These are phyloP conservation scores for Sycophila sp. DNA, from an alignment of 1,140 invertebrate genomes.

Conservation along the genomic window DNA sequence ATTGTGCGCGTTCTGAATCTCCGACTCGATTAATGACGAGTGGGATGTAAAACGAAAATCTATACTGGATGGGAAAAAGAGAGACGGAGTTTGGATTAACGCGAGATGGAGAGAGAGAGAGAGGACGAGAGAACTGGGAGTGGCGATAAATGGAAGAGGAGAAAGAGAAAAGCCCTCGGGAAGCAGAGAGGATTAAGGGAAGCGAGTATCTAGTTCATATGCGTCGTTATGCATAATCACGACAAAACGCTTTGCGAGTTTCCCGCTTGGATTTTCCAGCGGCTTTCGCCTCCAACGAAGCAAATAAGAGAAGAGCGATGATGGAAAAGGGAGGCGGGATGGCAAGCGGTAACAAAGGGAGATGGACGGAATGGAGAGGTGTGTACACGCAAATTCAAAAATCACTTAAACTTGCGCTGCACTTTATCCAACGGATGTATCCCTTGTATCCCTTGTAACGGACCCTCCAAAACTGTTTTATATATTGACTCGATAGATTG, in stretches of 20 bases:
- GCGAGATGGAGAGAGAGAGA: too few relatives aligned
- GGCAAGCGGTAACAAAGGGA: neutral
- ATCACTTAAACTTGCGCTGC: constrained; percentile 21
- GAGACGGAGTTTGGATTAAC: neutral
- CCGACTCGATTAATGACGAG: constrained; percentile 34
- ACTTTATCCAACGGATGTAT: too few relatives aligned
- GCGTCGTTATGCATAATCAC: constrained; percentile 39
- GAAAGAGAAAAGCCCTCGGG: neutral
- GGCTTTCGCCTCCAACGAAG: neutral
- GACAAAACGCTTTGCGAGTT: constrained; percentile 26
- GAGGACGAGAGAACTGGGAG: neutral
- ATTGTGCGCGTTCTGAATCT: neutral
- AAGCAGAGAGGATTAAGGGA: neutral
- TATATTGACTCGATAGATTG: too few relatives aligned
- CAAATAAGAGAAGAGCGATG: neutral
- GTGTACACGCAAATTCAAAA: too few relatives aligned
- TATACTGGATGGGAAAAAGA: neutral
- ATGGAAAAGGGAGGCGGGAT: neutral
- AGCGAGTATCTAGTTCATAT: constrained; percentile 27
- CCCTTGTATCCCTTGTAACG: too few relatives aligned
- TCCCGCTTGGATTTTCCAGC: constrained; percentile 11
- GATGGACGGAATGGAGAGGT: neutral
- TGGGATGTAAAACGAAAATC: constrained; percentile 13
- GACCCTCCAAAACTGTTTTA: too few relatives aligned
- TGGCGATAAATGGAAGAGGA: neutral